A percentile compares a stretch with the other conserved stretches of the same genome.
Conservation (phyloP, 2,888 invertebrate species). For the Tipula helvola region DNA sequence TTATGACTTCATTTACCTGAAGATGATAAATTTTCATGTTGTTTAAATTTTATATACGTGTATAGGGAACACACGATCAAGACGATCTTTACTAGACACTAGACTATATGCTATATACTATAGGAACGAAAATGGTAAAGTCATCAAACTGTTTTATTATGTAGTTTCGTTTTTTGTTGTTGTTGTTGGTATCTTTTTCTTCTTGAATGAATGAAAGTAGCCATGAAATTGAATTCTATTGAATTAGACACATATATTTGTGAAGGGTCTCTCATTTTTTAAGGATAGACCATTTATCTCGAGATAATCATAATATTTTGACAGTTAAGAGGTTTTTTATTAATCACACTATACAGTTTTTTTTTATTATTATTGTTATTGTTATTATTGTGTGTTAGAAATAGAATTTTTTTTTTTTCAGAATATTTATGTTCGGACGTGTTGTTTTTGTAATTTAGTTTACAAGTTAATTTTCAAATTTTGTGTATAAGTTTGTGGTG, state of each 20-base stretch:
- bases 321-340: conserved; percentile 6
- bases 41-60: not conserved
- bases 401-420: not conserved
- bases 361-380: not conserved
- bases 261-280: not conserved
- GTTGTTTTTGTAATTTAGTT: not conserved
- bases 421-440: not conserved
- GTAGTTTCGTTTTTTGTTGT: not conserved
- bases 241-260: not conserved
- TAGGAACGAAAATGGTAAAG: not conserved
- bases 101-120: not conserved
- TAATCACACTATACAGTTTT: not conserved
- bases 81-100: not conserved
- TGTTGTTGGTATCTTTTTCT: not conserved
- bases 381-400: not conserved
- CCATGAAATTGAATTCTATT: conserved; percentile 4
- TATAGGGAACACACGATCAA: not conserved
- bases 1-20: conserved; percentile 4
- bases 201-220: not conserved
- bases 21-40: not conserved
- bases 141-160: not conserved
- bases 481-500: not conserved
- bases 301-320: conserved; percentile 8
- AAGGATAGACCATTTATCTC: conserved; percentile 6
- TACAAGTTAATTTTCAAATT: not conserved